Conservation (phyloP, 2,888 invertebrate species). For the Trissoscelio sp. region DNA sequence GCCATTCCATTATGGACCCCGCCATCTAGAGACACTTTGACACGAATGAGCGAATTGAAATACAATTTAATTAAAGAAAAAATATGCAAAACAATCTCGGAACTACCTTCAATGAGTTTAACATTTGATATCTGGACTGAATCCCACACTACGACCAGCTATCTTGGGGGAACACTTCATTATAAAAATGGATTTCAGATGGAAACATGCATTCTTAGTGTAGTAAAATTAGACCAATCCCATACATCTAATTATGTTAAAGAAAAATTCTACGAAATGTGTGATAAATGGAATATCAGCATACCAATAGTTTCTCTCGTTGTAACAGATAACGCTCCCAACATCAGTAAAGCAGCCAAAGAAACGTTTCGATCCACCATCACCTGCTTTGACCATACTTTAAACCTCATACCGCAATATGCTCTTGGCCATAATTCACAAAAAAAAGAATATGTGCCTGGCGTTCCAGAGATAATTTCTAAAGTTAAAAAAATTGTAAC, state of each 20-base stretch:
- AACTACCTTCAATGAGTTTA: constrained; percentile 9
- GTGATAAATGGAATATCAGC: constrained; percentile 17
- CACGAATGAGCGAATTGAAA: constrained; percentile 20
- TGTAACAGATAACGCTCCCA: constrained; percentile 25
- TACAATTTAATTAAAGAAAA: constrained; percentile 18
- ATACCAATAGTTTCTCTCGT: not conserved
- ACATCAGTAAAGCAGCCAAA: constrained; percentile 25
- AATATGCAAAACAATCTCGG: not conserved
- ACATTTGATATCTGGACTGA: constrained; percentile 54
- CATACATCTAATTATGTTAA: constrained; percentile 25
- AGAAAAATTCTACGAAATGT: constrained; percentile 11
- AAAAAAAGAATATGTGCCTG: constrained; percentile 31
- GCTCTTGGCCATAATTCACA: constrained; percentile 41
- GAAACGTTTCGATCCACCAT: constrained; percentile 43
- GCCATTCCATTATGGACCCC: constrained; percentile 39
- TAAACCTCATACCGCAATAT: constrained; percentile 65
- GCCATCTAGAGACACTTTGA: constrained; percentile 25
- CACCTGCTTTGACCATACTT: constrained; percentile 61
- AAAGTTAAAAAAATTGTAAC: constrained; percentile 59
- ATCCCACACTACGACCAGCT: constrained; percentile 30
- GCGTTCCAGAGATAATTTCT: constrained; percentile 37
- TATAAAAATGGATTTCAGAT: constrained; percentile 20
- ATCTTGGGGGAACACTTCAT: constrained; percentile 45
- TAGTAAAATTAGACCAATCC: constrained; percentile 9
- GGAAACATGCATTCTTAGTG: constrained; percentile 27